Conservation (phyloP, 2,113 vertebrate genomes). For the Pardalotus punctatus region DNA sequence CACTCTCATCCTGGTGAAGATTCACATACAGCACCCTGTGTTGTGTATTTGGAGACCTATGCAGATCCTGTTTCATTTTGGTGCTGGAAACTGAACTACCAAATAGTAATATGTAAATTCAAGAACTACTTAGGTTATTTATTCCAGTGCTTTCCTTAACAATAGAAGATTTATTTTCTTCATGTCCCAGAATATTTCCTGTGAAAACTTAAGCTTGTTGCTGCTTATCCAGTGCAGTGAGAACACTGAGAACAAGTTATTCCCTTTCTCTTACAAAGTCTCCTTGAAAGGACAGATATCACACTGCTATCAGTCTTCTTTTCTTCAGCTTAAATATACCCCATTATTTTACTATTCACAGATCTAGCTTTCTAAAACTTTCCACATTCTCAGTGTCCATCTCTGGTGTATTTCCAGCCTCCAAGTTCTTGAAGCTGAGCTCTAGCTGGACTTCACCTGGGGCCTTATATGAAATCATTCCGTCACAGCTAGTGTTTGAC, state of each 20-base stretch:
- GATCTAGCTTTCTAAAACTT: neutral
- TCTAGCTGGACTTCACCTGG: neutral
- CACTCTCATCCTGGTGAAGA: neutral
- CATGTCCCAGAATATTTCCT: neutral
- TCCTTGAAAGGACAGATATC: neutral
- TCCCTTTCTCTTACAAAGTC: neutral
- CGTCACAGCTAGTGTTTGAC: neutral
- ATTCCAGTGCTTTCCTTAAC: neutral
- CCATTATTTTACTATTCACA: neutral
- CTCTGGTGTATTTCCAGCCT: neutral
- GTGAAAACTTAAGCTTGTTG: neutral
- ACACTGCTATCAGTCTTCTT: neutral
- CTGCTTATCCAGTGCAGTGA: neutral
- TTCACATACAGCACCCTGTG: neutral
- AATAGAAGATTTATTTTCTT: neutral
- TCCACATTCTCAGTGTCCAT: neutral
- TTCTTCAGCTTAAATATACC: neutral
- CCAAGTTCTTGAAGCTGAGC: neutral
- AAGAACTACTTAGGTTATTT: neutral
- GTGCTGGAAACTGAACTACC: neutral
- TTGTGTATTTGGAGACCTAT: neutral
- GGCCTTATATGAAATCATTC: neutral
- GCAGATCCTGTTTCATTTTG: neutral
- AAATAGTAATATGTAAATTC: neutral
- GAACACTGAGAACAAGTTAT: neutral